Evolutionary conservation across 2,113 vertebrate genomes (phyloP), one percentile per base, ranked within the genome.

Genomic region (Balaeniceps rex): DNA sequence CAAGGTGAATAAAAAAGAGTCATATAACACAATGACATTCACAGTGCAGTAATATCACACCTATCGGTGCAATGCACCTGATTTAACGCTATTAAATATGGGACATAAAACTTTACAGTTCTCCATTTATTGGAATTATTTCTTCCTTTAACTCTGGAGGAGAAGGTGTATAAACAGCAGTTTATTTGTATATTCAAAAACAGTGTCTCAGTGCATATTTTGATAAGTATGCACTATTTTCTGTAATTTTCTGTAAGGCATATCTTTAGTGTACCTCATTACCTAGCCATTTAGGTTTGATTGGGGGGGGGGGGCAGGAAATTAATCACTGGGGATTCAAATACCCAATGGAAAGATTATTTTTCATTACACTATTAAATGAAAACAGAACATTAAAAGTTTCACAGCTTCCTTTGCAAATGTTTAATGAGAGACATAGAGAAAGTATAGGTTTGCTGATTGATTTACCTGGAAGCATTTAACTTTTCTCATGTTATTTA

Each of bases 81-180:
- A 95, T 82, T 89, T 75, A 93, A 77, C 2, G 5, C 36, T 64
- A 11, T 82, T 88, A 94, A 96, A 95, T 83, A 47, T 4, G 12
- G 58, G n/a, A 84, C 57, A 95, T 90, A 93, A 95, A 95, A 83
- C n/a, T 94, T 96, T 68, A 93, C n/a, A 63, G 40, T 65, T 71
- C 57, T 61, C 34, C 55, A 65, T 93, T 95, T 93, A 74, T 70
- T 68, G 13, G 23, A 91, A 76, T 68, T 79, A 85, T 94, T 91
- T 65, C 52, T 94, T 94, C n/a, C 18, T 94, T 87, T 94, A 92
- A 90, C 60, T 57, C 24, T 31, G 29, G 15, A 85, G 49, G 14
- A 87, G 77, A 80, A 94, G 14, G 15, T 65, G 21, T 23, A 52
- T 87, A 91, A 97, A 82, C 65, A 80, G 24, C 2, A 3, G 28